Conservation (phyloP, 2,888 invertebrate genomes). For the Acleris cristana region DNA sequence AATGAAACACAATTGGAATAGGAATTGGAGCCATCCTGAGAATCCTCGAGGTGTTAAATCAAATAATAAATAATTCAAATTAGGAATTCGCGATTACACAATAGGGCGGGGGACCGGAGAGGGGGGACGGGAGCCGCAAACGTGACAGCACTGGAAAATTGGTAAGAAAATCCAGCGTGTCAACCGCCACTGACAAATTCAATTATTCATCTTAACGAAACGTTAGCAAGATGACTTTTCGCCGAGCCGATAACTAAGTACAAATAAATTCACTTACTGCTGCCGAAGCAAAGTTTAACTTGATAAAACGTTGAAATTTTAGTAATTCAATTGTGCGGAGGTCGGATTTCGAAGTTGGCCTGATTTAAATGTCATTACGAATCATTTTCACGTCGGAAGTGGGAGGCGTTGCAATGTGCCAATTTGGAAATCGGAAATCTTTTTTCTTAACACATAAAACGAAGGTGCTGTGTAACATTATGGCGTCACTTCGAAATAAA, state of each 20-base stretch:
- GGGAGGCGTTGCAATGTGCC: constrained; percentile 31
- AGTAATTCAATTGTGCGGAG: constrained; percentile 76
- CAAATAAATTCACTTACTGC: constrained; percentile 82
- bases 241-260: constrained; percentile 81
- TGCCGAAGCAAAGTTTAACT: constrained; percentile 82
- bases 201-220: constrained; percentile 83
- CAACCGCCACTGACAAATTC: constrained; percentile 82
- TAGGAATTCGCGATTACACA: constrained; percentile 76
- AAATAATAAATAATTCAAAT: constrained; percentile 82
- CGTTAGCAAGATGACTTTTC: constrained; percentile 82
- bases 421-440: background rate
- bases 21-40: constrained; percentile 39
- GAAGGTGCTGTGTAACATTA: background rate
- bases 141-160: constrained; percentile 76
- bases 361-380: constrained; percentile 80
- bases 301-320: constrained; percentile 82
- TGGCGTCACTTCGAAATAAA: too few relatives aligned
- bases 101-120: constrained; percentile 53
- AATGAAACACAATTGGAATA: constrained; percentile 41
- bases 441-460: background rate
- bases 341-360: constrained; percentile 66
- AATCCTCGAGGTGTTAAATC: constrained; percentile 68
- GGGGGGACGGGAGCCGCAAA: constrained; percentile 56
- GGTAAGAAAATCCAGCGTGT: constrained; percentile 78
- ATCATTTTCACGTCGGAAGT: constrained; percentile 58